Percentiles rank a stretch among this genome's conserved stretches.
Evolutionary conservation across 2,888 invertebrate species (phyloP).

Genomic region (Lysandra coridon): DNA sequence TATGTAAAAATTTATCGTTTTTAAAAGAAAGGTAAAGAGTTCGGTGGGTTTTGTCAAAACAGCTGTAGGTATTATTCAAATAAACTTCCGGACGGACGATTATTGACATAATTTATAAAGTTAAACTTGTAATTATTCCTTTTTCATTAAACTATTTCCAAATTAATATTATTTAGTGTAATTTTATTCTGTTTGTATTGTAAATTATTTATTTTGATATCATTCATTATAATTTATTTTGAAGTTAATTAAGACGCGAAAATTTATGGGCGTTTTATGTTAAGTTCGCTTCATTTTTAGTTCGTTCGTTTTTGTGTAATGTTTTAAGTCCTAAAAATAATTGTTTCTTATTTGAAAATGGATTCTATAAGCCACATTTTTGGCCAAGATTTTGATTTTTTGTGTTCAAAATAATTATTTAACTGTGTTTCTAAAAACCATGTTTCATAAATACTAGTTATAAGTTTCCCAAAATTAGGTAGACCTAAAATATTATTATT

Average conservation of each 20-base stretch:
- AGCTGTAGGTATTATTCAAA: not conserved
- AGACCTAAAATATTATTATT: not conserved
- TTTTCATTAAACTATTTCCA: constrained; percentile 16
- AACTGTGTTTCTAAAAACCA: not conserved
- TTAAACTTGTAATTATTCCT: not conserved
- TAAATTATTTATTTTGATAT: constrained; percentile 27
- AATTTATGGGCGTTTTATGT: constrained; percentile 25
- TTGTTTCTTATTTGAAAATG: not conserved
- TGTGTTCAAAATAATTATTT: not conserved
- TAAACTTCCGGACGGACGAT: not conserved
- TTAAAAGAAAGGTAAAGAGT: not conserved
- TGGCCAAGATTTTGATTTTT: not conserved
- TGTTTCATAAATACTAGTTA: not conserved
- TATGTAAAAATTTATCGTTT: not conserved
- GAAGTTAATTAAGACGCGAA: constrained; percentile 31
- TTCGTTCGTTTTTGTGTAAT: not conserved
- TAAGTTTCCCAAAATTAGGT: not conserved
- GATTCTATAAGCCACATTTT: not conserved
- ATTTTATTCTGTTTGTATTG: constrained; percentile 26
- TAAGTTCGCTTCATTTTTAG: constrained; percentile 20
- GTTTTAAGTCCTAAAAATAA: not conserved
- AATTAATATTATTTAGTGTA: constrained; percentile 23
- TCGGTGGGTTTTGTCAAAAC: not conserved
- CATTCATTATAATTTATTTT: constrained; percentile 29
- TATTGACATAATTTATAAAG: constrained; percentile 6